These are phyloP conservation scores for Caenorhabditis macrosperma DNA, from an alignment of 2,888 invertebrate genomes.

Conservation along the genomic window DNA sequence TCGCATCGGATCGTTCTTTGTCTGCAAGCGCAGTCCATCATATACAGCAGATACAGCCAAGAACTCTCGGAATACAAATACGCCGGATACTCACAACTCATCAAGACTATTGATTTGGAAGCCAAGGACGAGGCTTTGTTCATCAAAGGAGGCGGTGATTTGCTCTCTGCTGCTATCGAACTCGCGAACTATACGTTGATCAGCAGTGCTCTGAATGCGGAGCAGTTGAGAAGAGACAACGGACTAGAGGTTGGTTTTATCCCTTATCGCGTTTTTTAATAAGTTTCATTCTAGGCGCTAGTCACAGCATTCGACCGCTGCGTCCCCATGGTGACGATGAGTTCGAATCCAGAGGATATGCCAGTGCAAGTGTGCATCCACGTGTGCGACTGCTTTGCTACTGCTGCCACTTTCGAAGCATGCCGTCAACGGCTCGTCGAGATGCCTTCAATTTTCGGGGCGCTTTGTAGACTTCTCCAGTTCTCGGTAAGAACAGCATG, in stretches of 20 bases:
- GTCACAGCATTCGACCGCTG: slow-evolving; percentile 94
- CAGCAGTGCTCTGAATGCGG: slow-evolving; percentile 96
- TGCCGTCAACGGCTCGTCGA: slow-evolving; percentile 91
- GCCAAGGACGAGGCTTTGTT: slow-evolving; percentile 94
- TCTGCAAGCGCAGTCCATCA: slow-evolving; percentile 82
- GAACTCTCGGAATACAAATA: slow-evolving; percentile 96
- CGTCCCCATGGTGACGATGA: slow-evolving; percentile 90
- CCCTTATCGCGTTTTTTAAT: no score
- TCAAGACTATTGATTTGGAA: slow-evolving; percentile 94
- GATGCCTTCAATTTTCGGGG: slow-evolving; percentile 90
- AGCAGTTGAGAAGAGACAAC: slow-evolving; percentile 94
- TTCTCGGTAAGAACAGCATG: slow-evolving; percentile 88
- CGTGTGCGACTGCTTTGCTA: slow-evolving; percentile 93
- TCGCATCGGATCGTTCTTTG: slow-evolving; percentile 93
- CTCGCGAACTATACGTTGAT: slow-evolving; percentile 96
- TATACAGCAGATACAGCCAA: slow-evolving; percentile 84
- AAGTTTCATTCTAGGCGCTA: slow-evolving; percentile 84
- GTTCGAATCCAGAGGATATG: slow-evolving; percentile 87
- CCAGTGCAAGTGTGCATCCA: slow-evolving; percentile 90
- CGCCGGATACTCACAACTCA: slow-evolving; percentile 96
- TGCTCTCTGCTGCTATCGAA: slow-evolving; percentile 93
- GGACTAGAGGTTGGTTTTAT: slow-evolving; percentile 88
- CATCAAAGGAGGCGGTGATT: slow-evolving; percentile 85
- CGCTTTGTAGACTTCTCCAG: slow-evolving; percentile 90
- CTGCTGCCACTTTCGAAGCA: slow-evolving; percentile 92